Evolutionary conservation across 2,113 vertebrate genomes (phyloP).

Genomic region (Odocoileus hemionus): DNA sequence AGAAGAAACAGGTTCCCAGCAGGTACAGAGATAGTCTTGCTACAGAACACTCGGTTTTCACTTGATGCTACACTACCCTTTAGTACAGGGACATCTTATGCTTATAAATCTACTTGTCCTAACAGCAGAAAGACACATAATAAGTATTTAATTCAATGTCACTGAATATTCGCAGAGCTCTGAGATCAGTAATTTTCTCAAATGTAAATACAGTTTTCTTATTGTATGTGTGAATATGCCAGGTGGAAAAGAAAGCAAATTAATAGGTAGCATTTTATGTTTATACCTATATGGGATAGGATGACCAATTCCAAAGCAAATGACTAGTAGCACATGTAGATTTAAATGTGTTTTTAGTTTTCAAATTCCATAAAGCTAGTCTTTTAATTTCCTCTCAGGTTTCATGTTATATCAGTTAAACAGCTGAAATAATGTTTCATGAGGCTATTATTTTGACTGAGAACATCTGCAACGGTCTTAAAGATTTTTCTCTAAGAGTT

Average conservation of each 20-base stretch:
- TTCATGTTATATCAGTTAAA: neutral
- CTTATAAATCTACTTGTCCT: neutral
- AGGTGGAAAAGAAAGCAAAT: neutral
- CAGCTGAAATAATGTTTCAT: neutral
- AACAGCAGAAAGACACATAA: neutral
- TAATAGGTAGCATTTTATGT: neutral
- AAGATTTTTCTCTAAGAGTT: neutral
- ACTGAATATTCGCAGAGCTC: neutral
- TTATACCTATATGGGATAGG: neutral
- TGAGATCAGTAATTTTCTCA: neutral
- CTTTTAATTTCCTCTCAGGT: neutral
- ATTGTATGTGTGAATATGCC: neutral
- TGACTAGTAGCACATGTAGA: neutral
- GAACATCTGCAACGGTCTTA: neutral
- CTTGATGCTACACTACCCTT: neutral
- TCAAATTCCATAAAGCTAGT: neutral
- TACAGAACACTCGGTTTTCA: neutral
- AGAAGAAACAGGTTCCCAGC: neutral
- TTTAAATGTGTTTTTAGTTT: neutral
- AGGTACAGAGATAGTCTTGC: neutral
- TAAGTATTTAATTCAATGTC: neutral
- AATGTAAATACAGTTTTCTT: neutral
- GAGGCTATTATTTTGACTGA: neutral
- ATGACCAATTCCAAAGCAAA: neutral
- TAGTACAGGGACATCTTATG: neutral